Conservation (phyloP, 2,113 vertebrate genomes). For the Sphyrna mokarran region DNA sequence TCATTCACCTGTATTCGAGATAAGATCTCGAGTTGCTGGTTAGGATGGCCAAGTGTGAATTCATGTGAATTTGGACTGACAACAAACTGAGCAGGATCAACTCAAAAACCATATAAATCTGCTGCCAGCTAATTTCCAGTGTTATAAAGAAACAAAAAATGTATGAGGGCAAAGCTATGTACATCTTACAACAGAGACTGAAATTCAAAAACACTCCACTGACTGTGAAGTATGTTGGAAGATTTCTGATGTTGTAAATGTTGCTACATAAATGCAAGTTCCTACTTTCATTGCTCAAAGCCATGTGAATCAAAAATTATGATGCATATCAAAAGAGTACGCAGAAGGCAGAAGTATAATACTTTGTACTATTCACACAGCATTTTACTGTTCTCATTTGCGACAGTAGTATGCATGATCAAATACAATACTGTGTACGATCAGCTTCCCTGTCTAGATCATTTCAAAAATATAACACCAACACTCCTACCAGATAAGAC, state of each 20-base stretch:
- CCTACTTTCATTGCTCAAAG: background rate
- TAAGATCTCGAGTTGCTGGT: background rate
- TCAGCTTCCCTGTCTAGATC: background rate
- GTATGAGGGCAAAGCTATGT: background rate
- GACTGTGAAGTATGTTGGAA: background rate
- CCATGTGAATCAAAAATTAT: background rate
- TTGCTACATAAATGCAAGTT: background rate
- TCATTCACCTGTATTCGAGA: background rate
- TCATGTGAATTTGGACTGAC: background rate
- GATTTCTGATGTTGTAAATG: background rate
- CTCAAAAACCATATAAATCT: background rate
- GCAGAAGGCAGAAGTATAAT: background rate
- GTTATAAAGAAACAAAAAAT: background rate
- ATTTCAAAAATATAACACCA: background rate
- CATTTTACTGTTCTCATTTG: background rate
- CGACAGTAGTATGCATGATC: background rate
- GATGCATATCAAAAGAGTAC: background rate
- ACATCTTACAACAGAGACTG: background rate
- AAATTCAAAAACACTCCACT: background rate
- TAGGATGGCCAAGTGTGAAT: background rate
- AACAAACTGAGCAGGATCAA: background rate
- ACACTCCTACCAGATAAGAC: background rate
- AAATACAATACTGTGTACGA: background rate
- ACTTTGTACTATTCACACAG: background rate
- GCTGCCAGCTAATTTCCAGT: background rate